Evolutionary conservation across 92 coral and sea anemone species (phyloP).

Genomic region (Actinostola sp.): DNA sequence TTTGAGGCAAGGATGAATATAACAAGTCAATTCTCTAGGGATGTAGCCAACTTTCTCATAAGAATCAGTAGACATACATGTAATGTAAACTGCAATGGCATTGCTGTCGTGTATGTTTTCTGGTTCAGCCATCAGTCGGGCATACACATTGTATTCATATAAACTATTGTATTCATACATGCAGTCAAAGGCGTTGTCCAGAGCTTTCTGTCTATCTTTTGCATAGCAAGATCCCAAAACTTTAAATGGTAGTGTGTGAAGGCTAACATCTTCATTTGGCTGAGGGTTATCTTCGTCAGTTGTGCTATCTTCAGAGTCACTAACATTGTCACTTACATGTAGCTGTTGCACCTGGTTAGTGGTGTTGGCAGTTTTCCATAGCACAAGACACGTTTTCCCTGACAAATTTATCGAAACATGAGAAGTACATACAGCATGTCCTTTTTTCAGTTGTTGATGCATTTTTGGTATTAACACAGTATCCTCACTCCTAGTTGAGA

Average conservation of each 20-base stretch:
- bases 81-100: no score
- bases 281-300: not conserved
- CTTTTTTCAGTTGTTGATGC: slow-evolving; percentile 20
- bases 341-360: slow-evolving; percentile 8
- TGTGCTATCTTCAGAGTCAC: not conserved
- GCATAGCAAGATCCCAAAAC: slow-evolving; percentile 64
- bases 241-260: slow-evolving; percentile 49
- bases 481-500: slow-evolving; percentile 4
- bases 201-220: slow-evolving; percentile 30
- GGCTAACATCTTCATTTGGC: slow-evolving; percentile 13
- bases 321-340: not conserved
- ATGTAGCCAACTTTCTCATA: slow-evolving; percentile 60
- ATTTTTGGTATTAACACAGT: slow-evolving; percentile 39
- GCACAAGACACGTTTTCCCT: slow-evolving; percentile 9
- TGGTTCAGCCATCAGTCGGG: slow-evolving; percentile 47
- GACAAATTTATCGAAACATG: slow-evolving; percentile 5
- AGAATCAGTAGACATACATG: not conserved
- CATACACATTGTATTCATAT: slow-evolving; percentile 57
- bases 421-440: not conserved
- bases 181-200: slow-evolving; percentile 39
- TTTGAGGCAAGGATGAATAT: slow-evolving; percentile 59
- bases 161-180: slow-evolving; percentile 68
- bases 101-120: slow-evolving; percentile 45
- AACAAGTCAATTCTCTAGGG: slow-evolving; percentile 41
- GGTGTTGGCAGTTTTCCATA: slow-evolving; percentile 13